phyloP scores from a whole-genome alignment of 2,113 vertebrate genomes.

The Lasiurus borealis region DNA sequence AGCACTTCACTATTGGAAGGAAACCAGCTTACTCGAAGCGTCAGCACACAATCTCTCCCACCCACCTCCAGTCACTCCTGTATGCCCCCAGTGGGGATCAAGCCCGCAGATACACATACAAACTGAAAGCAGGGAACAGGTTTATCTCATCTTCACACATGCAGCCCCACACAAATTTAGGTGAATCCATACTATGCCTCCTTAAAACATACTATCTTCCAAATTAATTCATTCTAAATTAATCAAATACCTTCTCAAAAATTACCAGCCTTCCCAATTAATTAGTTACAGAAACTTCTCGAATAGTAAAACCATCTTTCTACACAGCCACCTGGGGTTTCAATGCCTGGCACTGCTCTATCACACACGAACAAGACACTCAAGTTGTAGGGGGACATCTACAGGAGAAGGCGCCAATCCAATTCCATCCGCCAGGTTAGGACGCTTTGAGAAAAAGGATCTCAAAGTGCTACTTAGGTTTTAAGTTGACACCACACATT shows the following conservation, averaged over 20 bases:
- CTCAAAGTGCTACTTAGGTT: not conserved
- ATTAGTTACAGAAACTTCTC: not conserved
- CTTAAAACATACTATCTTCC: not conserved
- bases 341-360: accelerated
- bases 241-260: not conserved
- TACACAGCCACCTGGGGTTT: not conserved
- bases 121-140: not conserved
- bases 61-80: not conserved
- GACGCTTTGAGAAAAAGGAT: not conserved
- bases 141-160: no score
- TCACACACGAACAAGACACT: not conserved
- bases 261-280: not conserved
- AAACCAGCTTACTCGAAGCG: not conserved
- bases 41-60: not conserved
- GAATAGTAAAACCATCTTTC: no score
- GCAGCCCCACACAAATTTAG: not conserved
- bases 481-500: not conserved
- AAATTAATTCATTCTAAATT: not conserved
- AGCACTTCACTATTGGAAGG: not conserved
- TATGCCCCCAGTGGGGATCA: no score
- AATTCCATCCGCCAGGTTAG: not conserved
- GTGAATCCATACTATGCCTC: not conserved
- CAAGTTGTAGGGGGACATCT: not conserved
- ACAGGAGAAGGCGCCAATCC: accelerated
- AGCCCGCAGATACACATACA: not conserved